Conservation (phyloP, 2,888 invertebrate species). For the Dicranocentrus wangi region DNA sequence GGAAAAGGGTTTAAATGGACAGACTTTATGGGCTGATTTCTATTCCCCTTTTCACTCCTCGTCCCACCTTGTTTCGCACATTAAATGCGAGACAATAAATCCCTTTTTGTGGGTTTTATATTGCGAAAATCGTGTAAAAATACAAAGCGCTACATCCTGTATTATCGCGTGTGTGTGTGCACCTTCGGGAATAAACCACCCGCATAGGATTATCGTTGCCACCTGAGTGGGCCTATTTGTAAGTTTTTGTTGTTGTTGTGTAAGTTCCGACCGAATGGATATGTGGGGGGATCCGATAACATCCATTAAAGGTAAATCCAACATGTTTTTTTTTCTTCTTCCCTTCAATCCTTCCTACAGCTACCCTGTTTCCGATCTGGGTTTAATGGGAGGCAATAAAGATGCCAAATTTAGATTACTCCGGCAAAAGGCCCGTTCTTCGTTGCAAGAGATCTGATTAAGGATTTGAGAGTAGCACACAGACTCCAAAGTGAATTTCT, state of each 20-base stretch:
- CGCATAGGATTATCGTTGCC: background rate
- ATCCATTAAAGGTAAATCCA: no score
- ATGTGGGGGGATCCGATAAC: no score
- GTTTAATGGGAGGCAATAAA: background rate
- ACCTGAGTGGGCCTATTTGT: background rate
- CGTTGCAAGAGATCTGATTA: no score
- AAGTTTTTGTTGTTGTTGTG: no score
- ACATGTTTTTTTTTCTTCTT: no score
- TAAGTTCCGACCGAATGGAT: no score
- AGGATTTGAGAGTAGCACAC: no score
- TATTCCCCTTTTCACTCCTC: conserved; percentile 29
- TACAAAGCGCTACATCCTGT: background rate
- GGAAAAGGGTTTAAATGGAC: no score
- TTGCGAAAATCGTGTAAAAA: background rate
- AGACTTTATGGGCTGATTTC: conserved; percentile 30
- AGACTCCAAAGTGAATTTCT: no score
- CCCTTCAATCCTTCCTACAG: no score
- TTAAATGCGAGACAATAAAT: conserved; percentile 20
- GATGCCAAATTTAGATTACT: background rate
- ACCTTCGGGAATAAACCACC: background rate
- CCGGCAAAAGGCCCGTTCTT: no score
- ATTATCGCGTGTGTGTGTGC: no score
- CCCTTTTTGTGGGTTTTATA: background rate
- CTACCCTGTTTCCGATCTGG: background rate
- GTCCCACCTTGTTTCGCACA: background rate